Evolutionary conservation across 2,888 invertebrate genomes (phyloP).

Genomic region (Mimas tiliae): DNA sequence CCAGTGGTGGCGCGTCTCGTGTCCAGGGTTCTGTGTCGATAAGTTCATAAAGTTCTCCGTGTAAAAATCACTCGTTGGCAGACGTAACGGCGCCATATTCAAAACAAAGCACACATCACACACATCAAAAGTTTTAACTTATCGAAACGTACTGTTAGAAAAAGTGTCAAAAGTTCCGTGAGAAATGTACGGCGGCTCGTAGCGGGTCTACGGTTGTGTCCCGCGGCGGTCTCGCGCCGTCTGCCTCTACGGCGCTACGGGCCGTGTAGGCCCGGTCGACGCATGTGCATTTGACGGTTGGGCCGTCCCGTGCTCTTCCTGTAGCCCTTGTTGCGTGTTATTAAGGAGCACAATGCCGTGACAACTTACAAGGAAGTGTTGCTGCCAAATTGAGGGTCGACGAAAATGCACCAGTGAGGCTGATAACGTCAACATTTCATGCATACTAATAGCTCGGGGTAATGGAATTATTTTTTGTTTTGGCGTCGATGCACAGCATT

Average conservation of each 20-base stretch:
- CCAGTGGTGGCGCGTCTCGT: constrained; percentile 65
- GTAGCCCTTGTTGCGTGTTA: constrained; percentile 39
- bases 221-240: constrained; percentile 74
- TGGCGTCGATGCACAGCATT: not conserved
- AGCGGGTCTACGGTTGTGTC: constrained; percentile 66
- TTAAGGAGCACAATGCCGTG: constrained; percentile 43
- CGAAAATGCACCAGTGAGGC: constrained; percentile 55
- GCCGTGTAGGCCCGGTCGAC: constrained; percentile 62
- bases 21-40: constrained; percentile 63
- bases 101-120: constrained; percentile 38
- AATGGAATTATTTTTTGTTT: constrained; percentile 25
- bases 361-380: constrained; percentile 28
- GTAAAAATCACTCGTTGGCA: constrained; percentile 61
- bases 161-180: constrained; percentile 77
- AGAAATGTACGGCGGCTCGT: constrained; percentile 53
- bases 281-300: constrained; percentile 73
- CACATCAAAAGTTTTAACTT: constrained; percentile 54
- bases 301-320: constrained; percentile 37
- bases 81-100: constrained; percentile 70
- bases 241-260: constrained; percentile 46
- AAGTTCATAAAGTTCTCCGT: constrained; percentile 65
- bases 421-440: constrained; percentile 65
- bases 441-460: constrained; percentile 55
- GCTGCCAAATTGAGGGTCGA: constrained; percentile 56
- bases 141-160: constrained; percentile 57